Conservation (phyloP, 2,113 vertebrate genomes). For the Thalassarche chlororhynchos region DNA sequence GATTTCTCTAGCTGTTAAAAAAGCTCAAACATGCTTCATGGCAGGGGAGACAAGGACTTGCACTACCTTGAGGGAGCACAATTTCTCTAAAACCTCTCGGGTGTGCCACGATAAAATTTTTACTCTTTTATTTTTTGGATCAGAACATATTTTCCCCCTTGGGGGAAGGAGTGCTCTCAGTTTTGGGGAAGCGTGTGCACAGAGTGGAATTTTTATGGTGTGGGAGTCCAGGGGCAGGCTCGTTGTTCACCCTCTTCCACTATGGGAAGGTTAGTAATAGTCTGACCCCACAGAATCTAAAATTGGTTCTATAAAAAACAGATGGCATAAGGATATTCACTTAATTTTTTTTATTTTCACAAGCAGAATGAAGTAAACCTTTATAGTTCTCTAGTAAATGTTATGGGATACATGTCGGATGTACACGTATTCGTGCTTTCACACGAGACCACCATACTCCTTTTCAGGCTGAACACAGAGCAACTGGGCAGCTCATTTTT, state of each 20-base stretch:
- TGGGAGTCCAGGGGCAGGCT: not conserved
- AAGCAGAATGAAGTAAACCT: not conserved
- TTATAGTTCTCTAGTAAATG: not conserved
- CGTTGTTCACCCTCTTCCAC: not conserved
- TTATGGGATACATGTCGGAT: not conserved
- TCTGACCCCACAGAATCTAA: not conserved
- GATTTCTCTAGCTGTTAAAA: not conserved
- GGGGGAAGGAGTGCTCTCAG: not conserved
- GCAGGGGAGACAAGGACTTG: not conserved
- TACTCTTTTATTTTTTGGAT: not conserved
- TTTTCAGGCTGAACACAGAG: not conserved
- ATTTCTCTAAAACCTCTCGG: not conserved
- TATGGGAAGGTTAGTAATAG: not conserved
- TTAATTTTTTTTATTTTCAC: not conserved
- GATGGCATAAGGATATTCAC: not conserved
- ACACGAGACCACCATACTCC: not conserved
- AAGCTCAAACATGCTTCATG: not conserved
- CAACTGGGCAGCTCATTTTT: not conserved
- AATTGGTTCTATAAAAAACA: not conserved
- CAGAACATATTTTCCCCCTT: not conserved
- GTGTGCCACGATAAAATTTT: not conserved
- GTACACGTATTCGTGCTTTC: rapidly evolving
- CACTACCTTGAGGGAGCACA: not conserved
- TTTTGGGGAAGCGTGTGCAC: not conserved
- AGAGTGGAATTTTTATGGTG: not conserved